Base-by-base conservation (phyloP, 2,113 vertebrate genomes). In the Cheilinus undulatus region DNA sequence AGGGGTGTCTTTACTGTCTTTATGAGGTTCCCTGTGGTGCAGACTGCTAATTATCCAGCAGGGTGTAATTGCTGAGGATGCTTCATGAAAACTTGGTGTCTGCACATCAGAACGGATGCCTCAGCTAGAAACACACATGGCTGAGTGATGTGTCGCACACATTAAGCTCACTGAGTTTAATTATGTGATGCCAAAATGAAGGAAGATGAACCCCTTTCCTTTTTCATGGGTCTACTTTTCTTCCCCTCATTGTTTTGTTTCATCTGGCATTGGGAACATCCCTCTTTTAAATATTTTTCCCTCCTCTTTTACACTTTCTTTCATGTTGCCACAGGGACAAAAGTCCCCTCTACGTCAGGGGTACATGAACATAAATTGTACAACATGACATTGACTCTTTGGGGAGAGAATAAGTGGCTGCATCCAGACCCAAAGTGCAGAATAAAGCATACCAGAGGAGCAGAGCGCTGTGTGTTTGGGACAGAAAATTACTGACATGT, bases 31-130 rank as follows among this genome's bases (percentile, higher is more conserved):
- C 85, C 83, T 42, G 56, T 20, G 48, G 88, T 58, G 82, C 66
- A 74, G 82, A 68, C 80, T 64, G 83, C 32, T 76, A 84, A 86
- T 87, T 87, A 87, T 80, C 62, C 78, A 67, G 74, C 10, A 28
- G 69, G 75, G 61, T 65, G 76, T 88, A 83, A 86, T 86, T 89
- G 85, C 76, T 63, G 61, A 86, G 83, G 88, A 91, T 86, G 75
- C 69, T 19, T 51, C 40, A 5, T 50, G 74, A 74, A 81, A 72
- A 20, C 32, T 49, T 64, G 72, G 57, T 80, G 85, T 88, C 85
- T 88, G 81, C 76, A 89, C 76, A 76, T 73, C 59, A 45, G 56
- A 73, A 62, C 84, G 59, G 74, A 72, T 71, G 30, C 64, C 78
- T 85, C 69, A 50, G 46, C 45, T 4, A 42, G 45, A 80, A 56